Evolutionary conservation across 2,797 vertebrate genomes (phyloP).

Genomic region (Enteromius radiatus): DNA sequence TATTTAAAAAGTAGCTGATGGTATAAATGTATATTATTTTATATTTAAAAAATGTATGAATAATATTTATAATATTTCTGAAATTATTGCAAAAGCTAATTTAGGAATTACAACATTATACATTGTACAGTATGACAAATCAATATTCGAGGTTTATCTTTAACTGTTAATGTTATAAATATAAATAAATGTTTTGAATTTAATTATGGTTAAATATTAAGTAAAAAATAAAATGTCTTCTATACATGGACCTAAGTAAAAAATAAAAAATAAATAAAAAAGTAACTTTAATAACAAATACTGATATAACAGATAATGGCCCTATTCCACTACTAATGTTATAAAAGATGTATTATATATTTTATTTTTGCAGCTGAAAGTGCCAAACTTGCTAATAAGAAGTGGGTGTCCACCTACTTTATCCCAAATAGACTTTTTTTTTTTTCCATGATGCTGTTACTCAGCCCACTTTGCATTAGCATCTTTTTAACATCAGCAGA

Average conservation of each 20-base stretch:
- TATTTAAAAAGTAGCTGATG: neutral
- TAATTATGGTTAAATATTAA: neutral
- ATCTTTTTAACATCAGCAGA: slow-evolving; percentile 37
- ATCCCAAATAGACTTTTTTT: neutral
- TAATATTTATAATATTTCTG: neutral
- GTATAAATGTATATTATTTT: neutral
- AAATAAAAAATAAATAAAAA: too few relatives aligned
- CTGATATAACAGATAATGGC: neutral
- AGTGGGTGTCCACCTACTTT: slow-evolving; percentile 22
- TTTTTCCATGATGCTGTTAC: neutral
- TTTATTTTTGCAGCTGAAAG: neutral
- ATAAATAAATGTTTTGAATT: neutral
- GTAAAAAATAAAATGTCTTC: neutral
- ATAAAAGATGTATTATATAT: neutral
- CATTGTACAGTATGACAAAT: neutral
- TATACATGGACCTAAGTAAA: too few relatives aligned
- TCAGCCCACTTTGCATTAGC: slow-evolving; percentile 36
- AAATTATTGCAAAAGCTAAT: neutral
- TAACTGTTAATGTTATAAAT: too few relatives aligned
- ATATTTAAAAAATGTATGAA: too few relatives aligned
- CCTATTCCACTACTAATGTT: neutral
- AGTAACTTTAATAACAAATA: neutral
- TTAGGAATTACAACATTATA: neutral
- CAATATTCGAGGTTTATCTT: neutral
- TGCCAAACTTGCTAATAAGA: neutral